Percentiles rank a stretch among this genome's conserved stretches.
Conservation (phyloP, 2,888 invertebrate species). For the Lobophora halterata region DNA sequence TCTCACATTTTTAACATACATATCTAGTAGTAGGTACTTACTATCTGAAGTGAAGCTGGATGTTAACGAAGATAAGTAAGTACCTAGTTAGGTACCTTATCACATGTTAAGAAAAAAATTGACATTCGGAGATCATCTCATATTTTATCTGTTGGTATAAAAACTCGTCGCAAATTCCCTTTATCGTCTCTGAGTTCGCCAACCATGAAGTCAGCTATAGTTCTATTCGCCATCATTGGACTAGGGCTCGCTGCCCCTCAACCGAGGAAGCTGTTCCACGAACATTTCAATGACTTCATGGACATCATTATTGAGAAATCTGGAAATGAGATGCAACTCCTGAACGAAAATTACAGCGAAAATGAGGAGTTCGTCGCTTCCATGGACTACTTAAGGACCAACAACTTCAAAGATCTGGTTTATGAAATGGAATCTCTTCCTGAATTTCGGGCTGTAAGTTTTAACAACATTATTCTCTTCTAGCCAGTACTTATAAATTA, state of each 20-base stretch:
- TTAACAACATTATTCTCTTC: background rate
- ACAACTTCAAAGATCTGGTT: slow-evolving; percentile 52
- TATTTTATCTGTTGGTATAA: slow-evolving; percentile 38
- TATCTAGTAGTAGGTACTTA: too few species aligned
- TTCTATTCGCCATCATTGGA: slow-evolving; percentile 44
- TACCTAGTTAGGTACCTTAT: too few species aligned
- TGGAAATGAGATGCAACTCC: slow-evolving; percentile 36
- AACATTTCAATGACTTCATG: slow-evolving; percentile 58
- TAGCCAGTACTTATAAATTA: too few species aligned
- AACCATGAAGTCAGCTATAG: slow-evolving; percentile 50
- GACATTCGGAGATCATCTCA: background rate
- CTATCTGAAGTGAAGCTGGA: too few species aligned
- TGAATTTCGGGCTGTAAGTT: slow-evolving; percentile 61
- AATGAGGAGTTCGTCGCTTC: slow-evolving; percentile 51
- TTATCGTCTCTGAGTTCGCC: slow-evolving; percentile 14
- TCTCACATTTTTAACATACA: too few species aligned
- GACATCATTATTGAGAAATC: slow-evolving; percentile 44
- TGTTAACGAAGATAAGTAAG: too few species aligned
- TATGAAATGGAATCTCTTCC: slow-evolving; percentile 61
- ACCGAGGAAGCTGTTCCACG: slow-evolving; percentile 58
- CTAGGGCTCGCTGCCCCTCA: slow-evolving; percentile 50
- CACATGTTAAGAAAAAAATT: background rate
- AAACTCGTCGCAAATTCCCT: slow-evolving; percentile 20
- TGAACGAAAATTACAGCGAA: slow-evolving; percentile 46
- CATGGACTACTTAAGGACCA: slow-evolving; percentile 45